Evolutionary conservation across 2,888 invertebrate genomes (phyloP).

Genomic region (Sinohyriopsis cumingii): DNA sequence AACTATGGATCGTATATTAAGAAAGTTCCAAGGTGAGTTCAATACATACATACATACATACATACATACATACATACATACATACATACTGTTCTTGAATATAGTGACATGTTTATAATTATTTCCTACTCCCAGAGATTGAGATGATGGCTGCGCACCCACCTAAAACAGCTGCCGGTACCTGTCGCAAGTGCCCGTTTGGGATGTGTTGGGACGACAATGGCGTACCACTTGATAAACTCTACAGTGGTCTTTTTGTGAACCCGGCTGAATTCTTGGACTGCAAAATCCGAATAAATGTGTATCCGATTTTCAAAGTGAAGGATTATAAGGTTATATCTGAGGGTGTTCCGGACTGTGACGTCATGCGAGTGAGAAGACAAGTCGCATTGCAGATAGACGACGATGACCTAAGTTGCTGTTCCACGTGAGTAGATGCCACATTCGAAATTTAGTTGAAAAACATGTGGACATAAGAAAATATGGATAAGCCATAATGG

Average conservation of each 20-base stretch:
- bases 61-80: no score
- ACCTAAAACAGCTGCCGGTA: no score
- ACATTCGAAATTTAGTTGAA: no score
- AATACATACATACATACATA: no score
- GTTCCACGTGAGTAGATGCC: constrained; percentile 27
- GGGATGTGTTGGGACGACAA: constrained; percentile 33
- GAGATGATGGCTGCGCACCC: no score
- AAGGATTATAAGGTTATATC: constrained; percentile 28
- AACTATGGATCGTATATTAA: no score
- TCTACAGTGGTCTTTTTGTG: constrained; percentile 36
- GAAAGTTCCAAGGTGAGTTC: no score
- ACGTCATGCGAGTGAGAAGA: constrained; percentile 27
- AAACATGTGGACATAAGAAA: no score
- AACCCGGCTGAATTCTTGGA: constrained; percentile 28
- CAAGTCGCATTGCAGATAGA: constrained; percentile 19
- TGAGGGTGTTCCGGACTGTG: constrained; percentile 32
- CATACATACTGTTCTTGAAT: no score
- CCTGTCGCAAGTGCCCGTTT: constrained; percentile 26
- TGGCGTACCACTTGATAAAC: constrained; percentile 14
- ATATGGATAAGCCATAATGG: no score
- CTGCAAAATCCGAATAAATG: constrained; percentile 11
- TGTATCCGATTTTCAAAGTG: constrained; percentile 22
- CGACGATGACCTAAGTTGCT: constrained; percentile 32
- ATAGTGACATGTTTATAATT: no score
- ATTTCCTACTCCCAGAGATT: no score